Conservation (phyloP, 2,888 invertebrate species). For the Dusona sp. region DNA sequence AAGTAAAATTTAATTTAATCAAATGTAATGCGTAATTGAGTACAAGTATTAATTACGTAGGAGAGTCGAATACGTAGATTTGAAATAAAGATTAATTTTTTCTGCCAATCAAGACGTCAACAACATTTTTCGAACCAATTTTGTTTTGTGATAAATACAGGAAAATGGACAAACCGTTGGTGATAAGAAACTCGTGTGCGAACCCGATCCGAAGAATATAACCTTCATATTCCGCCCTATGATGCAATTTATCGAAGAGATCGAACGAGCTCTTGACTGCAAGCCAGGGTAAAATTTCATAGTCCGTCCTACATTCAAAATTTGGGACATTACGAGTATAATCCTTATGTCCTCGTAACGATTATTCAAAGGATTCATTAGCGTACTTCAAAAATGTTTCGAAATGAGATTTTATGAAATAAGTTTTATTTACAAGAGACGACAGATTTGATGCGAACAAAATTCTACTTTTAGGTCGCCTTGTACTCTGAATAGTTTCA, state of each 20-base stretch:
- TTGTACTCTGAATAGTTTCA: conserved; percentile 93
- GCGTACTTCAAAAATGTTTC: too few relatives aligned
- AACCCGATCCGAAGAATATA: conserved; percentile 90
- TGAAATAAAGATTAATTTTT: background rate
- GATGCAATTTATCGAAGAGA: conserved; percentile 93
- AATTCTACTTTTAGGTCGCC: conserved; percentile 85
- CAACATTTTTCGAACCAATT: background rate
- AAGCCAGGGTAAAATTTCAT: conserved; percentile 85
- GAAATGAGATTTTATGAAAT: background rate
- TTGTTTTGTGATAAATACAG: conserved; percentile 61
- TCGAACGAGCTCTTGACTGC: conserved; percentile 89
- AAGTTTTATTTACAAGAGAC: background rate
- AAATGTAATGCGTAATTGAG: too few relatives aligned
- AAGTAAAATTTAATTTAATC: too few relatives aligned
- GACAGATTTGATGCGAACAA: background rate
- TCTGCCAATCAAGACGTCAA: background rate
- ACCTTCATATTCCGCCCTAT: conserved; percentile 93
- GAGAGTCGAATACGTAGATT: background rate
- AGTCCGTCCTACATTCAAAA: conserved; percentile 22
- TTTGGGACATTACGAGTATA: background rate
- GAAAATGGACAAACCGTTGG: conserved; percentile 74
- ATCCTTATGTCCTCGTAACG: conserved; percentile 15
- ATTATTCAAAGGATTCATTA: too few relatives aligned
- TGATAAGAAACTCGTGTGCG: conserved; percentile 90
- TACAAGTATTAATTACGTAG: too few relatives aligned